A percentile compares a stretch with the other conserved stretches of the same genome.
These are phyloP conservation scores for Aurelia aurita DNA, from an alignment of 30 jellyfish, hydroid and myxozoan species.

Conservation along the genomic window DNA sequence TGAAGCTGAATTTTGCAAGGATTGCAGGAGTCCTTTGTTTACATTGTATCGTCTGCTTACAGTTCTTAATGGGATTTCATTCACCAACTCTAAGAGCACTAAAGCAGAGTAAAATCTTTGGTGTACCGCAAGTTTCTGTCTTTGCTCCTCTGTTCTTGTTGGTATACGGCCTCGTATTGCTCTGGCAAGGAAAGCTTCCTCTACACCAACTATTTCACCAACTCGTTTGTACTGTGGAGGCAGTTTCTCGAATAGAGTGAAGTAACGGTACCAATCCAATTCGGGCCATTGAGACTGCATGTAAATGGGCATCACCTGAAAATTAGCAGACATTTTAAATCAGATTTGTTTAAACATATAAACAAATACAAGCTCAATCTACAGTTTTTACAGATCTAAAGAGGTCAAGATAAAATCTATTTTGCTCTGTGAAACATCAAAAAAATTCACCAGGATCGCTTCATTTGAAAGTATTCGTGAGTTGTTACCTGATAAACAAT, in stretches of 20 bases:
- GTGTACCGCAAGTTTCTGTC: conserved; percentile 89
- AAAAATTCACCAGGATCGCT: too few species aligned
- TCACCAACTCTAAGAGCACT: conserved; percentile 87
- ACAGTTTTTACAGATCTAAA: too few species aligned
- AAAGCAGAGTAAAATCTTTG: conserved; percentile 93
- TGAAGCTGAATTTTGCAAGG: conserved; percentile 90
- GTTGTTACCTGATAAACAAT: conserved; percentile 90
- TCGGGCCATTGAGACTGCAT: conserved; percentile 96
- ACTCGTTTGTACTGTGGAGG: conserved; percentile 91
- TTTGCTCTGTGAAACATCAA: too few species aligned
- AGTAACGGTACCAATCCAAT: conserved; percentile 89
- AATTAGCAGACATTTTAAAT: too few species aligned
- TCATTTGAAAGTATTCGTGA: too few species aligned
- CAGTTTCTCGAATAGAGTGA: conserved; percentile 75
- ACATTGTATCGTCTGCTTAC: conserved; percentile 87
- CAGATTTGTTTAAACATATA: too few species aligned
- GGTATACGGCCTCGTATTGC: conserved; percentile 88
- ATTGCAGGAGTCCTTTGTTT: conserved; percentile 90
- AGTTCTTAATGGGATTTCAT: conserved; percentile 86
- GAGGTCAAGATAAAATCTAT: too few species aligned
- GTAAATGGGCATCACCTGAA: conserved; percentile 92
- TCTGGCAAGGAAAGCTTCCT: conserved; percentile 87
- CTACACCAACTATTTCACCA: conserved; percentile 94
- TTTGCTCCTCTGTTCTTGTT: conserved; percentile 83
- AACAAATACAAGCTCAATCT: too few species aligned